These are phyloP conservation scores for Axinella damicornis DNA, from an alignment of 37 sponge, comb jelly and placozoan genomes.

Conservation along the genomic window DNA sequence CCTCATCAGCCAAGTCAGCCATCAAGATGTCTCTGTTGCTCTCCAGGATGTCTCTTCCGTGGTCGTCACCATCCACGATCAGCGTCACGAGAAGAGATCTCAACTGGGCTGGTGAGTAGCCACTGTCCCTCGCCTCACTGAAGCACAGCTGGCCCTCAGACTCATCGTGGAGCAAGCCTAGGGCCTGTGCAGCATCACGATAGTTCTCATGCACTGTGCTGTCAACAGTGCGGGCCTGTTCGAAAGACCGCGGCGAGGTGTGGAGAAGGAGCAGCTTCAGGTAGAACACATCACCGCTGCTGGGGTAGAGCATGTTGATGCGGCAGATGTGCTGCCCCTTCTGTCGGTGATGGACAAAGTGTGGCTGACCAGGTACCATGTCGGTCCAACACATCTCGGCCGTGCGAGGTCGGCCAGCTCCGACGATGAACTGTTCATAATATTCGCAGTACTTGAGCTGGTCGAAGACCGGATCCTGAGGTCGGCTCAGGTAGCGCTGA, in stretches of 20 bases:
- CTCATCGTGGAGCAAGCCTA: conserved; percentile 27
- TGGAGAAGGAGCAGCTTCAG: conserved; percentile 14
- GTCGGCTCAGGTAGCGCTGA: background rate
- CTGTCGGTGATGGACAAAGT: conserved; percentile 1
- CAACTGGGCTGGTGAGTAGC: conserved; percentile 14
- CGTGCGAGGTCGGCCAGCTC: background rate
- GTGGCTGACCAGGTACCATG: conserved; percentile 1
- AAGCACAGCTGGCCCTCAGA: conserved; percentile 27
- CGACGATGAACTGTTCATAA: conserved; percentile 2
- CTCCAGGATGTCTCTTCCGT: no score
- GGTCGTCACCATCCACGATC: no score
- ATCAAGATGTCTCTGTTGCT: conserved; percentile 5
- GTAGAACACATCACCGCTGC: conserved; percentile 7
- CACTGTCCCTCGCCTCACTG: conserved; percentile 20
- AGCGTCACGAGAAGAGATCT: no score
- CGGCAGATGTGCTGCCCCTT: conserved; percentile 17
- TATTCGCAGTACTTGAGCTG: background rate
- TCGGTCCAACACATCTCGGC: background rate
- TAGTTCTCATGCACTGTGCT: conserved; percentile 27
- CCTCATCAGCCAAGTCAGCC: background rate
- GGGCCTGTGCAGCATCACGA: conserved; percentile 19
- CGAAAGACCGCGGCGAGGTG: conserved; percentile 23
- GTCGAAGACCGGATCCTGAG: background rate
- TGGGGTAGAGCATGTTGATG: background rate
- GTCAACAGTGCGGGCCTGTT: conserved; percentile 4